These are phyloP conservation scores for Sarcophaga rosellei DNA, from an alignment of 2,888 invertebrate species.

Conservation along the genomic window DNA sequence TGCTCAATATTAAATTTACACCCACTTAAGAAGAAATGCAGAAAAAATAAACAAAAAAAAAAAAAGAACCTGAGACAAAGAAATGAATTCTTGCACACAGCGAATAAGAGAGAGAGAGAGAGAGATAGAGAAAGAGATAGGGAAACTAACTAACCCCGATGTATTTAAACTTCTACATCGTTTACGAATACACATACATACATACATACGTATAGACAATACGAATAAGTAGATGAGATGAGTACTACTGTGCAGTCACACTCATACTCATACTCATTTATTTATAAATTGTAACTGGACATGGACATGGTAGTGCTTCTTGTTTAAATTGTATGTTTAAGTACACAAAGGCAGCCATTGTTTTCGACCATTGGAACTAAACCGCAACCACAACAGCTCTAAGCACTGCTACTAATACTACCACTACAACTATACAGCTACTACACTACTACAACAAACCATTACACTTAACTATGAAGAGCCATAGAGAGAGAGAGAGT, in stretches of 20 bases:
- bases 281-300: neutral
- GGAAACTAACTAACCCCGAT: slow-evolving; percentile 46
- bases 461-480: too few relatives aligned
- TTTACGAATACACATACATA: neutral
- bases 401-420: too few relatives aligned
- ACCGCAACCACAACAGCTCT: slow-evolving; percentile 67
- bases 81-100: neutral
- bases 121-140: slow-evolving; percentile 1
- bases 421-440: slow-evolving; percentile 16
- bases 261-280: too few relatives aligned
- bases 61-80: neutral
- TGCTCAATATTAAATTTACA: slow-evolving; percentile 59
- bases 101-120: neutral
- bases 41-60: slow-evolving; percentile 18
- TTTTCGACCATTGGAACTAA: slow-evolving; percentile 62
- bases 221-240: too few relatives aligned
- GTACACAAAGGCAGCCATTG: slow-evolving; percentile 61
- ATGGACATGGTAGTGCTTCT: neutral
- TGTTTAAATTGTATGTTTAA: slow-evolving; percentile 52
- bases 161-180: slow-evolving; percentile 44
- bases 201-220: slow-evolving; percentile 1
- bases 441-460: slow-evolving; percentile 1
- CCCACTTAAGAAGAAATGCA: slow-evolving; percentile 57
- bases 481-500: neutral
- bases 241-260: too few relatives aligned